Conservation (phyloP, 2,888 invertebrate species). For the Phaonia tiefii region DNA sequence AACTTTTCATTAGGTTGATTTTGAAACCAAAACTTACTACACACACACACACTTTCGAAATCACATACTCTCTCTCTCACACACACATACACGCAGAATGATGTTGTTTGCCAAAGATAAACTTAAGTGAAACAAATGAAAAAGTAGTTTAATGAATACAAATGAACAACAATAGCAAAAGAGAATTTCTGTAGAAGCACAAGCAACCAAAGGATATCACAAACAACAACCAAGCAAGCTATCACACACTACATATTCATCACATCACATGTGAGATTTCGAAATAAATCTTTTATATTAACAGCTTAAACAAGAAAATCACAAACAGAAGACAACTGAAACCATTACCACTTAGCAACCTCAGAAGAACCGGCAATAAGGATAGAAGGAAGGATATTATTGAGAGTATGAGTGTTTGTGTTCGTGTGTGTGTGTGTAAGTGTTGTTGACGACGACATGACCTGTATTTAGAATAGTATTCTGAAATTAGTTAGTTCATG, state of each 20-base stretch:
- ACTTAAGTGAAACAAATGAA: slow-evolving; percentile 66
- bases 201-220: neutral
- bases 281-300: slow-evolving; percentile 61
- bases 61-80: slow-evolving; percentile 11
- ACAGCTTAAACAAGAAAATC: slow-evolving; percentile 58
- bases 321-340: slow-evolving; percentile 39
- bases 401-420: neutral
- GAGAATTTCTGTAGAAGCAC: neutral
- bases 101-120: slow-evolving; percentile 45
- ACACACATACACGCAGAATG: slow-evolving; percentile 7
- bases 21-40: slow-evolving; percentile 39
- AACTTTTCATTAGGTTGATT: slow-evolving; percentile 60
- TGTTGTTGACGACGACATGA: slow-evolving; percentile 18
- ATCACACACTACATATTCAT: slow-evolving; percentile 45
- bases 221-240: neutral
- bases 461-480: slow-evolving; percentile 27
- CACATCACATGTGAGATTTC: slow-evolving; percentile 46
- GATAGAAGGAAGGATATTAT: too few relatives aligned
- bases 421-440: neutral
- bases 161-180: slow-evolving; percentile 56
- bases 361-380: neutral
- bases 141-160: slow-evolving; percentile 66
- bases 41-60: neutral
- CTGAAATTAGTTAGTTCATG: slow-evolving; percentile 22
- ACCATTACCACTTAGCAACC: slow-evolving; percentile 26